Evolutionary conservation across 2,888 invertebrate species (phyloP), one percentile per base, ranked within the genome.

Genomic region (Lymantria monacha): DNA sequence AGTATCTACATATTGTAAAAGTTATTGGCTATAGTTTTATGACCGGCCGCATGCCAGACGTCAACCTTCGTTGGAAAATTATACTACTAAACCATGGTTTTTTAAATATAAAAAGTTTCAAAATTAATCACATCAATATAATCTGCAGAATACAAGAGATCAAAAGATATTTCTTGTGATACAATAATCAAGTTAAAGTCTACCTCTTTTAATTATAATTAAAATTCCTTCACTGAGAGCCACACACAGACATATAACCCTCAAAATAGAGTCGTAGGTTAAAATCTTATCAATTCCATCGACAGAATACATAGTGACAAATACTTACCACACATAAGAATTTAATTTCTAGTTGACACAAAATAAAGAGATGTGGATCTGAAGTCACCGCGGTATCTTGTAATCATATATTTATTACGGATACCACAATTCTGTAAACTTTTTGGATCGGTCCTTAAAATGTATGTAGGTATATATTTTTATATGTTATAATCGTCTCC

Each of bases 321-420:
- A 67, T 55, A 65, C 53, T 56, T 59, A 61, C 59, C 63, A 57
- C 62, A 47, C 46, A 37, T 49, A 44, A 44, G 55, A 60, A 53
- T 61, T 57, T 50, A 61, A 47, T 57, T 57, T 53, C 62, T 55
- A 70, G 70, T 66, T 70, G 72, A 74, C 72, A 76, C 70, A 64
- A 67, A 70, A 75, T 74, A 74, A 75, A 76, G 68, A 71, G 69
- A 76, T 76, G 69, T n/a, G 61, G 63, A 54, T 51, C 56, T 38
- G 52, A 43, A 52, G 48, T 42, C 46, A 33, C 46, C 45, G 51
- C 51, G 48, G 48, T 63, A 55, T 63, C 63, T 55, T 75, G 85
- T 84, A 83, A 83, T 81, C 81, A 74, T 81, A 83, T 82, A 79
- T 79, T 72, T 61, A 59, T 66, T 64, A 52, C 69, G 71, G 73